Percentiles rank a stretch among this genome's conserved stretches.
These are phyloP conservation scores for Gerris buenoi DNA, from an alignment of 1,140 invertebrate species.

Conservation along the genomic window DNA sequence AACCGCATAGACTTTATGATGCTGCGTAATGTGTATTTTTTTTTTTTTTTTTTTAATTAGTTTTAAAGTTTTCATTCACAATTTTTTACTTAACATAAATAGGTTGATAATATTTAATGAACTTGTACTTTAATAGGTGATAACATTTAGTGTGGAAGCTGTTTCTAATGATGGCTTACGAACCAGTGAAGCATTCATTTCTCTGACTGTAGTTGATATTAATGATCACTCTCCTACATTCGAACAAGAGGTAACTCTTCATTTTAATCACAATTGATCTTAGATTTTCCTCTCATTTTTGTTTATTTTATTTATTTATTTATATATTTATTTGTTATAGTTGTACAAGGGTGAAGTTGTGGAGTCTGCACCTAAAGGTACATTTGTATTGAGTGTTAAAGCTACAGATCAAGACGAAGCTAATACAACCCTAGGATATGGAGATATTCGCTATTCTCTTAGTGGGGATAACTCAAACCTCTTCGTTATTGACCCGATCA, in stretches of 20 bases:
- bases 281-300: too few relatives aligned
- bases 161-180: slow-evolving; percentile 48
- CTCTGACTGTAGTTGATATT: slow-evolving; percentile 52
- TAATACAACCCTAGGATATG: slow-evolving; percentile 44
- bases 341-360: slow-evolving; percentile 50
- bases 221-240: slow-evolving; percentile 69
- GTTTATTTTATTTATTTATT: too few relatives aligned
- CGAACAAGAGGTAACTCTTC: slow-evolving; percentile 36
- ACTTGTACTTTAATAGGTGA: too few relatives aligned
- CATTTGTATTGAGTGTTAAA: slow-evolving; percentile 47
- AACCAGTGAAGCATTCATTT: slow-evolving; percentile 45
- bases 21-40: too few relatives aligned
- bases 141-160: slow-evolving; percentile 54
- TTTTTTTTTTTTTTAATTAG: too few relatives aligned
- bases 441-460: slow-evolving; percentile 48
- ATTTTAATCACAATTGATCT: too few relatives aligned
- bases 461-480: slow-evolving; percentile 53
- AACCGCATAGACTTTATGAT: too few relatives aligned
- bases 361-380: slow-evolving; percentile 51
- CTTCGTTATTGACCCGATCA: slow-evolving; percentile 50
- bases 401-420: slow-evolving; percentile 55
- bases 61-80: too few relatives aligned
- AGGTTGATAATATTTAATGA: too few relatives aligned
- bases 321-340: too few relatives aligned
- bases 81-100: too few relatives aligned